Evolutionary conservation across 2,113 vertebrate genomes (phyloP).

Genomic region (Colinus virginianus): DNA sequence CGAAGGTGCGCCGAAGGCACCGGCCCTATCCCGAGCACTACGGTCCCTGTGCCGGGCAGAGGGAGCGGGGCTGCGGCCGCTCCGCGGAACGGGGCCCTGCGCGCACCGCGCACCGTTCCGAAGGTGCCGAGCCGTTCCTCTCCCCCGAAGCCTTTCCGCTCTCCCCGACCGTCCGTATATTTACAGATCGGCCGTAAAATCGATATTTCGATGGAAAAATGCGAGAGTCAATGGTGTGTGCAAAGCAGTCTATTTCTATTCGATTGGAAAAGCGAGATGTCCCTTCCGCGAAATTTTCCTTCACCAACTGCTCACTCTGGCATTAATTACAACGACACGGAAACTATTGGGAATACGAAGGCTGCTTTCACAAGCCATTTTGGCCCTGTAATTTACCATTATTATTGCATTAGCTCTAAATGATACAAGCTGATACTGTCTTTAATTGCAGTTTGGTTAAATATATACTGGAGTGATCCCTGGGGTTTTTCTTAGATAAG

Average conservation of each 20-base stretch:
- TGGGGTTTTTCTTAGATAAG: conserved; percentile 86
- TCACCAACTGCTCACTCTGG: conserved; percentile 84
- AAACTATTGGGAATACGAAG: conserved; percentile 93
- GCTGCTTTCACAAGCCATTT: conserved; percentile 96
- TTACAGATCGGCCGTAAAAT: conserved; percentile 84
- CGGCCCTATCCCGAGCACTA: too few species aligned
- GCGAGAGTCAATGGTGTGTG: conserved; percentile 83
- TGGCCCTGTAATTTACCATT: conserved; percentile 99
- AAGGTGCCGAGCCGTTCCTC: background rate
- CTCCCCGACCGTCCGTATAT: conserved; percentile 69
- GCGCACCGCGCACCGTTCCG: background rate
- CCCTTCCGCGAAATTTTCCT: conserved; percentile 85
- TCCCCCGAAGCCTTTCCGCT: background rate
- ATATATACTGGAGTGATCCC: conserved; percentile 92
- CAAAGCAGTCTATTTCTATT: conserved; percentile 84
- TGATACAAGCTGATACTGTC: conserved; percentile 99
- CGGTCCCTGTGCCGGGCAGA: background rate
- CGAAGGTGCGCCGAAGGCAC: background rate
- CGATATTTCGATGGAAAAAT: conserved; percentile 84
- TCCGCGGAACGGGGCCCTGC: background rate
- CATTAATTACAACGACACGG: conserved; percentile 93
- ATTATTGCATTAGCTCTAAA: conserved; percentile 99
- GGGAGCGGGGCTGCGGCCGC: background rate
- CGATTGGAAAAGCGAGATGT: conserved; percentile 82
- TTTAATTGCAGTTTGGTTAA: conserved; percentile 99